Percentiles rank a stretch among this genome's conserved stretches.
Evolutionary conservation across 53 echinoderm and acorn worm genomes (phyloP).

Genomic region (Holothuria leucospilota): DNA sequence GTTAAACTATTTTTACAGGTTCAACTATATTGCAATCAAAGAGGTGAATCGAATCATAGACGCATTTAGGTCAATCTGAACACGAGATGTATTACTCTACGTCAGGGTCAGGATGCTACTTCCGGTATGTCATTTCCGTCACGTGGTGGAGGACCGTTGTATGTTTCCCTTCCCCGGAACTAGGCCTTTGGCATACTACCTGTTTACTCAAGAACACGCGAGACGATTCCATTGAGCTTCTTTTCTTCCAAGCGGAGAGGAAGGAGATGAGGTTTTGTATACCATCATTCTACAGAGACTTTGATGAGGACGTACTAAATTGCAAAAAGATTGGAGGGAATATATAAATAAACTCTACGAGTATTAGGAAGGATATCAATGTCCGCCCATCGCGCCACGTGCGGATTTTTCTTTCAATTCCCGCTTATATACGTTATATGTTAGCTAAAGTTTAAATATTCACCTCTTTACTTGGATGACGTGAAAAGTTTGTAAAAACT

Average conservation of each 20-base stretch:
- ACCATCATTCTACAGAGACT: background rate
- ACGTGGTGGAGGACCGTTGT: constrained; percentile 12
- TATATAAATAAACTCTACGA: constrained; percentile 25
- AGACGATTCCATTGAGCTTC: constrained; percentile 18
- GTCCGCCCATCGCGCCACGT: no score
- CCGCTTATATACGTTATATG: no score
- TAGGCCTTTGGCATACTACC: constrained; percentile 19
- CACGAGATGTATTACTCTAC: no score
- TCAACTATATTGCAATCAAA: no score
- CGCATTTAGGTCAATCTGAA: no score
- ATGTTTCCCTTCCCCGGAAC: constrained; percentile 50
- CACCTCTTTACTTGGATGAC: no score
- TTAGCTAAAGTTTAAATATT: no score
- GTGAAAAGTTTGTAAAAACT: no score
- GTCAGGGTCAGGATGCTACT: background rate
- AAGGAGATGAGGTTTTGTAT: constrained; percentile 17
- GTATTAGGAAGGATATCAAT: constrained; percentile 17
- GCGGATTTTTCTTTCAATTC: no score
- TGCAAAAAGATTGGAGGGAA: background rate
- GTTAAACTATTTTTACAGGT: no score
- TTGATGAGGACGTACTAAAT: constrained; percentile 24
- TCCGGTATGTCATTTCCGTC: constrained; percentile 39
- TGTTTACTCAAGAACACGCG: constrained; percentile 7
- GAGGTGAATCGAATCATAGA: no score
- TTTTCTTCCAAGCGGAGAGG: background rate